Conservation (phyloP, 2,888 invertebrate species). For the Micoletzkya japonica region DNA sequence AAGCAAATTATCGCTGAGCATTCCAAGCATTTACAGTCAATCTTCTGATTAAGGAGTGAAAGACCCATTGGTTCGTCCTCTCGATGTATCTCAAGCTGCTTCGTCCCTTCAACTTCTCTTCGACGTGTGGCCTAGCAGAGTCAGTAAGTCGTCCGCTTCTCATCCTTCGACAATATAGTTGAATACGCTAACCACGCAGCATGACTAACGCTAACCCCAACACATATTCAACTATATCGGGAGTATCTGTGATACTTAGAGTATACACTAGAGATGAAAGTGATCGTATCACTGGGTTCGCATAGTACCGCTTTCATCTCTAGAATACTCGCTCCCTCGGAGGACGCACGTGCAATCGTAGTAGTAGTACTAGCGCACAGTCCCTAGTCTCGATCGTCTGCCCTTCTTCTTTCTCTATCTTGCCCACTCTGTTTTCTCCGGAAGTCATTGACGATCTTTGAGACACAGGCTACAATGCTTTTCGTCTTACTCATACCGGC, state of each 20-base stretch:
- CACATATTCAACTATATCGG: too few relatives aligned
- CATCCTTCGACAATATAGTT: too few relatives aligned
- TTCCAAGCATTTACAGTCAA: not conserved
- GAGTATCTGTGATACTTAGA: too few relatives aligned
- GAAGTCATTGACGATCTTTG: not conserved
- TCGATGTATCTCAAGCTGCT: constrained; percentile 58
- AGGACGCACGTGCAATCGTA: too few relatives aligned
- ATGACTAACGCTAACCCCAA: too few relatives aligned
- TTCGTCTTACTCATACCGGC: too few relatives aligned
- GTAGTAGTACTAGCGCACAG: constrained; percentile 5
- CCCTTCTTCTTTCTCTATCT: not conserved
- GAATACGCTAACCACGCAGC: too few relatives aligned
- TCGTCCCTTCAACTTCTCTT: constrained; percentile 54
- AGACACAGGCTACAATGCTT: too few relatives aligned
- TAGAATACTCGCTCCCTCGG: too few relatives aligned
- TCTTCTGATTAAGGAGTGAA: constrained; percentile 16
- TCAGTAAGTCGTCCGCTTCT: constrained; percentile 56
- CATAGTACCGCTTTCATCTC: too few relatives aligned
- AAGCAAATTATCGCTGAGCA: not conserved
- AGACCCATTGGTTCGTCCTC: constrained; percentile 41
- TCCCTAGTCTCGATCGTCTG: constrained; percentile 1
- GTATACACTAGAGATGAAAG: too few relatives aligned
- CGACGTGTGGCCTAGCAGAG: constrained; percentile 63
- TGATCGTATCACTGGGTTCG: too few relatives aligned
- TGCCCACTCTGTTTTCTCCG: not conserved